Conservation (phyloP, 1,140 invertebrate species). For the Platyscapa corneri region DNA sequence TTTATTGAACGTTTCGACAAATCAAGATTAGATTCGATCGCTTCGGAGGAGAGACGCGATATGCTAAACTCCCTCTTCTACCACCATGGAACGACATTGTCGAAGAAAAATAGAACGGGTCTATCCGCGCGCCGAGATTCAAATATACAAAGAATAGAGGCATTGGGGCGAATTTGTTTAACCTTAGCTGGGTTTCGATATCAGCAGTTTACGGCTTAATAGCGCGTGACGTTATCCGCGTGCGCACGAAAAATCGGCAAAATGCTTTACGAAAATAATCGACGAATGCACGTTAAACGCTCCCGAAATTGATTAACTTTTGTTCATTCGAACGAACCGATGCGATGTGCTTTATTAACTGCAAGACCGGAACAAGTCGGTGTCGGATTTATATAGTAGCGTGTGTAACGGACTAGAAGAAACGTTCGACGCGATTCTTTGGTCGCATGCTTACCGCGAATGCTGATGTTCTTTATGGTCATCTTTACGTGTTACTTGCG, state of each 20-base stretch:
- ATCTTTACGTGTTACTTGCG: not conserved
- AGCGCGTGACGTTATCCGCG: slow-evolving; percentile 12
- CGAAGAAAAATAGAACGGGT: not conserved
- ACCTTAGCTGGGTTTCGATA: not conserved
- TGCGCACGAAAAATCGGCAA: slow-evolving; percentile 1
- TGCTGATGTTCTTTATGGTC: not conserved
- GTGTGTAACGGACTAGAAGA: slow-evolving; percentile 16
- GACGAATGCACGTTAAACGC: too few relatives aligned
- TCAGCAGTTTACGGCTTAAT: slow-evolving; percentile 26
- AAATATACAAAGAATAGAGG: not conserved
- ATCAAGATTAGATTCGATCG: not conserved
- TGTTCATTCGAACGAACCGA: slow-evolving; percentile 58
- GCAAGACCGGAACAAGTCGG: slow-evolving; percentile 50
- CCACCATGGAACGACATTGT: not conserved
- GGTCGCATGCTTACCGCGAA: not conserved
- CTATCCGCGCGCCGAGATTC: not conserved
- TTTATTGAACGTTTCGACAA: not conserved
- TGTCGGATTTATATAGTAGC: not conserved
- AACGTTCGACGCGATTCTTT: not conserved
- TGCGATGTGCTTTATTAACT: slow-evolving; percentile 38
- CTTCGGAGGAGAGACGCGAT: too few relatives aligned
- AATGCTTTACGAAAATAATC: slow-evolving; percentile 49
- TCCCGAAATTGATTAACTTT: slow-evolving; percentile 43
- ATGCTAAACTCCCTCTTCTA: too few relatives aligned
- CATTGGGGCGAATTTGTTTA: slow-evolving; percentile 19